Conservation (phyloP, 2,113 vertebrate genomes). For the Callopanchax toddi region DNA sequence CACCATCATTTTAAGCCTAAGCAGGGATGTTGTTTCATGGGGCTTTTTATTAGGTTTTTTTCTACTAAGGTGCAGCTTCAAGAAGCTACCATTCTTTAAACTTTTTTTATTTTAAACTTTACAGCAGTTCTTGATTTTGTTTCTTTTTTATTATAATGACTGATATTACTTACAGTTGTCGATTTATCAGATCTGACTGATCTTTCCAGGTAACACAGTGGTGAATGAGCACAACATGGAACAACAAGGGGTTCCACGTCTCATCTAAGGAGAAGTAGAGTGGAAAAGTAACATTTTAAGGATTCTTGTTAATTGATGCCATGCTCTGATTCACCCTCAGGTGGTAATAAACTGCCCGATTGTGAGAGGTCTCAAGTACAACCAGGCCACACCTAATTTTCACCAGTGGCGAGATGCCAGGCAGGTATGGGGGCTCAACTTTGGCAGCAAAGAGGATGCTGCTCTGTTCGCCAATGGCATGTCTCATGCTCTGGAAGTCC, state of each 20-base stretch:
- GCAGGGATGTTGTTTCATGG: constrained; percentile 11
- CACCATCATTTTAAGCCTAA: constrained; percentile 2
- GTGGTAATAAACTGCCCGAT: constrained; percentile 94
- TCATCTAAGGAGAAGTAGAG: too few relatives aligned
- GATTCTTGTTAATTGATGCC: not conserved
- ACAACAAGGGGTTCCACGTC: too few relatives aligned
- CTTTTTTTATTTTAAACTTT: not conserved
- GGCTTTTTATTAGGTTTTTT: constrained; percentile 1
- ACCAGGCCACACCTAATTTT: constrained; percentile 92
- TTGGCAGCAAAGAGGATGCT: constrained; percentile 89
- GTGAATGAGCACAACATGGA: too few relatives aligned
- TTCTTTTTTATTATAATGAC: too few relatives aligned
- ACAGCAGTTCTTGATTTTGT: not conserved
- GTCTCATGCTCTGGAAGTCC: constrained; percentile 79
- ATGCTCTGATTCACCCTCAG: constrained; percentile 58
- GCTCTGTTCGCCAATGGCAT: constrained; percentile 83
- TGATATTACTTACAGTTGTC: too few relatives aligned
- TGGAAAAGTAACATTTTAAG: too few relatives aligned
- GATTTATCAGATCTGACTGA: too few relatives aligned
- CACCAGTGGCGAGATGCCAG: constrained; percentile 92
- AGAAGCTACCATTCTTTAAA: not conserved
- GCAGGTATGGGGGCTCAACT: constrained; percentile 95
- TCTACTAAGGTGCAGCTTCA: not conserved
- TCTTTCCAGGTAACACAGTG: too few relatives aligned
- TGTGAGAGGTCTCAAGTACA: constrained; percentile 88